Evolutionary conservation across 2,888 invertebrate genomes (phyloP), one percentile per base, ranked within the genome.

Genomic region (Gasteruption jaculator): DNA sequence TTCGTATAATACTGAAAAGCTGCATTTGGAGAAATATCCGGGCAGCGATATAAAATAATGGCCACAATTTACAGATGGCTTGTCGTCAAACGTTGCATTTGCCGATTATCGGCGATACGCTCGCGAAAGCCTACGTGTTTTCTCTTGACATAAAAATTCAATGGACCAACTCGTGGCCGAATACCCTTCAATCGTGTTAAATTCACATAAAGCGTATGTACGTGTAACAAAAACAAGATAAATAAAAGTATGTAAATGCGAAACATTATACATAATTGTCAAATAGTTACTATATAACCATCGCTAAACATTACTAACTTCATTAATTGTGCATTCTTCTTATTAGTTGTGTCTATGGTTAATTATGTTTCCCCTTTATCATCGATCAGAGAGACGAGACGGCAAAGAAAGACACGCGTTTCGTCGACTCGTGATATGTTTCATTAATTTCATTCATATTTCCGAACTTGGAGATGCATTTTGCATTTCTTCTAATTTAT

Each of bases 311-410:
- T 50, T 47, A 43, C 55, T 55, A 55, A 50, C 41, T n/a, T n/a
- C n/a, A 37, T 52, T 50, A 50, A 47, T 52, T 57, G 48, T 57
- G 49, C 50, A 44, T 46, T 44, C 38, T 32, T 34, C 12, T 22
- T 43, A 21, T 49, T 46, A 55, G 43, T 44, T 25, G 38, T 52
- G 44, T 50, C 29, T 38, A 48, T 37, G 39, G 46, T 45, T 51
- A 53, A 58, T 50, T 55, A 45, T 15, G 12, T 53, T 44, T 50
- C 27, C 16, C 25, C 20, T 19, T 45, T 35, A 51, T 52, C 46
- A 48, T 47, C 48, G 46, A 34, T 53, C 41, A 56, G 56, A 60
- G 52, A 54, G 53, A 46, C 51, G 45, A 56, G 58, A 53, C 60
- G 58, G 56, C 54, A 59, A 60, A 60, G 48, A 48, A 56, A 50